A percentile compares a stretch with the other conserved stretches of the same genome.
These are phyloP conservation scores for Lepidochrysops patricia DNA, from an alignment of 2,888 invertebrate species.

Conservation along the genomic window DNA sequence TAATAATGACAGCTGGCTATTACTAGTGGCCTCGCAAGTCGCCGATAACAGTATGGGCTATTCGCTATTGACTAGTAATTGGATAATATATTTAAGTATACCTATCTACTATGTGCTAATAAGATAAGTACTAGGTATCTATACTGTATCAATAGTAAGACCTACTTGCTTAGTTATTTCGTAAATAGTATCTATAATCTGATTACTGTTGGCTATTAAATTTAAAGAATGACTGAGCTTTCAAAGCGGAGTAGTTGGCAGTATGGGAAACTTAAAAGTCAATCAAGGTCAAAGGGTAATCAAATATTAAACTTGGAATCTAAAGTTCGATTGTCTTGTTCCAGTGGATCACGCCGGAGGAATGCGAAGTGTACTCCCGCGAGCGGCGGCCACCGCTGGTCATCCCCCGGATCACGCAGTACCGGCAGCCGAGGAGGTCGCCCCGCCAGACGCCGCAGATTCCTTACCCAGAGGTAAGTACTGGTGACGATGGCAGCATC, in stretches of 20 bases:
- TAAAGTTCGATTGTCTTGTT: slow-evolving; percentile 31
- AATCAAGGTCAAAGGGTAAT: too few relatives aligned
- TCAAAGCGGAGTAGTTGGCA: too few relatives aligned
- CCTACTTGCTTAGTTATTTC: neutral
- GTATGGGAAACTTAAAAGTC: too few relatives aligned
- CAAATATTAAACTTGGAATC: neutral
- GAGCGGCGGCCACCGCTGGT: slow-evolving; percentile 65
- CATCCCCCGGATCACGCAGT: slow-evolving; percentile 65
- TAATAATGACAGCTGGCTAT: neutral
- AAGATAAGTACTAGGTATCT: too few relatives aligned
- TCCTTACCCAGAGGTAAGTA: slow-evolving; percentile 27
- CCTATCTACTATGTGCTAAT: too few relatives aligned
- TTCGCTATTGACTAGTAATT: neutral
- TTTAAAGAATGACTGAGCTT: neutral
- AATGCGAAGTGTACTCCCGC: slow-evolving; percentile 58
- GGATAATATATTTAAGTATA: neutral
- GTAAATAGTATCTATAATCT: neutral
- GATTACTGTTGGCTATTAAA: too few relatives aligned
- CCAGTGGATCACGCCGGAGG: slow-evolving; percentile 70
- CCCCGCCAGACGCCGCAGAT: slow-evolving; percentile 29
- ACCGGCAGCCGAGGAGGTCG: slow-evolving; percentile 45
- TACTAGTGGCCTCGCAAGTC: neutral
- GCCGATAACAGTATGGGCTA: neutral
- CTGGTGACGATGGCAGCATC: too few relatives aligned
- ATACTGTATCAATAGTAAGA: too few relatives aligned